Conservation (phyloP, 2,113 vertebrate species). For the Pachypanchax playfairii region DNA sequence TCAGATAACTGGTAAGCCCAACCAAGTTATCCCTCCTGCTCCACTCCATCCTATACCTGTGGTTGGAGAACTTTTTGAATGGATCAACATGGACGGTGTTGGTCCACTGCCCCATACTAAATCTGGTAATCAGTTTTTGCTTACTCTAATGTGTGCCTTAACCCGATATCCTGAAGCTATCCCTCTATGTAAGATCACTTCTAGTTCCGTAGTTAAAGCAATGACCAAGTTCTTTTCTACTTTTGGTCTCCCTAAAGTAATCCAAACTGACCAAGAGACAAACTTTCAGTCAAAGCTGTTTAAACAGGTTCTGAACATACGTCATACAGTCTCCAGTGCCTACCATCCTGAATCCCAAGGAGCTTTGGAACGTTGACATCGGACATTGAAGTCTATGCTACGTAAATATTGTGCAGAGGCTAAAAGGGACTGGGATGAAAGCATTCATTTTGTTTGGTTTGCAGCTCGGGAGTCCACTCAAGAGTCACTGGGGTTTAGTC, state of each 20-base stretch:
- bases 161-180: slow-evolving; percentile 30
- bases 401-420: background rate
- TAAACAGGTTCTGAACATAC: background rate
- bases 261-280: background rate
- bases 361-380: background rate
- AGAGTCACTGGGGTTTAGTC: background rate
- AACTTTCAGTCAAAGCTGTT: background rate
- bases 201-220: background rate
- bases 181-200: background rate
- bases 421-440: background rate
- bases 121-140: slow-evolving; percentile 19
- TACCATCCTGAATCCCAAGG: background rate
- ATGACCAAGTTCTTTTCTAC: slow-evolving; percentile 23
- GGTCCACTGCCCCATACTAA: slow-evolving; percentile 2
- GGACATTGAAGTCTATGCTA: background rate
- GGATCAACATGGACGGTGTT: slow-evolving; percentile 14
- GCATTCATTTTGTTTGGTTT: background rate
- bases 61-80: background rate
- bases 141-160: too few species aligned
- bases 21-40: background rate
- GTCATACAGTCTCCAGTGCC: background rate
- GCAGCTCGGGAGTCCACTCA: background rate
- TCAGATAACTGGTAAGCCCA: background rate
- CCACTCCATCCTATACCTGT: too few species aligned
- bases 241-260: too few species aligned